Conservation (phyloP, 1,140 invertebrate genomes). For the Leptinotarsa lineolata region DNA sequence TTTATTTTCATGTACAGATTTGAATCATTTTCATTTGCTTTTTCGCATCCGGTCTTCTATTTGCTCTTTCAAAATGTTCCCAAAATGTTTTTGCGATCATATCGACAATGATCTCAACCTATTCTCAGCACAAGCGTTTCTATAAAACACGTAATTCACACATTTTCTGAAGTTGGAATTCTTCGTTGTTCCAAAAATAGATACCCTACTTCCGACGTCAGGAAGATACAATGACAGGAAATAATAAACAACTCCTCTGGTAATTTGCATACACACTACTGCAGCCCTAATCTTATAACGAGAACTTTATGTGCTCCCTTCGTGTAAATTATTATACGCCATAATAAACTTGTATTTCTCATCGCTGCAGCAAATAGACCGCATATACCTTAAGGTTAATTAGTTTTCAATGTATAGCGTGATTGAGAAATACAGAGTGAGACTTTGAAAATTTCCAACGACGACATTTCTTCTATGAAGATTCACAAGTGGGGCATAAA, state of each 20-base stretch:
- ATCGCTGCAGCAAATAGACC: not conserved
- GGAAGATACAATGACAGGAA: conserved; percentile 20
- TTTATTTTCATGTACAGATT: no score
- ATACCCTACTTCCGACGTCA: conserved; percentile 22
- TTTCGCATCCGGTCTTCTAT: no score
- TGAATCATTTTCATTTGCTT: no score
- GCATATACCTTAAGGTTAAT: not conserved
- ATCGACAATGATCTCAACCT: no score
- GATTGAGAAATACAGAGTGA: not conserved
- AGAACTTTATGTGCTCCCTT: conserved; percentile 22
- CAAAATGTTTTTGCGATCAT: no score
- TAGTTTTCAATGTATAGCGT: not conserved
- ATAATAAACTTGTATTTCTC: conserved; percentile 19
- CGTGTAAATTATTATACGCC: conserved; percentile 23
- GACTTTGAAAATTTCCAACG: not conserved
- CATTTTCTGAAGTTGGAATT: conserved; percentile 22
- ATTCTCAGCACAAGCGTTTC: no score
- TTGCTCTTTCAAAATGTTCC: no score
- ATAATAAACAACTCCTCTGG: conserved; percentile 26
- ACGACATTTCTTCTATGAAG: not conserved
- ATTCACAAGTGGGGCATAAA: not conserved
- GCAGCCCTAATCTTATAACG: conserved; percentile 23
- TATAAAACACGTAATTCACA: conserved; percentile 8
- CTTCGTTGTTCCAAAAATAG: conserved; percentile 24
- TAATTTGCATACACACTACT: conserved; percentile 26